Conservation (phyloP, 2,113 vertebrate species). For the Phaetusa simplex region DNA sequence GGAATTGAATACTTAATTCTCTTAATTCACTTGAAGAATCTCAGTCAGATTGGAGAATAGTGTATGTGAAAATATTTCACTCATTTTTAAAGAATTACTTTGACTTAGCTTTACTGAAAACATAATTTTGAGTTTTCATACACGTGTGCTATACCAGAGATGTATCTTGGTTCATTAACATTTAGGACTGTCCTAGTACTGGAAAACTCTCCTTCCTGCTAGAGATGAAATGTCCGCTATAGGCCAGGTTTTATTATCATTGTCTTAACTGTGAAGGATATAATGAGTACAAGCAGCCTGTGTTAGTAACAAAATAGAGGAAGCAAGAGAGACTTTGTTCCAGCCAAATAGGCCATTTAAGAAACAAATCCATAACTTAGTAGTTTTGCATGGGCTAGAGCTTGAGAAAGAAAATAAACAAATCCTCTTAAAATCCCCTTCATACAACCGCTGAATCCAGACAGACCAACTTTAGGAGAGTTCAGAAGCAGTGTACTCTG, state of each 20-base stretch:
- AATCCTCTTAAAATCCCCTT: slow-evolving; percentile 9
- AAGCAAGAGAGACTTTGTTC: slow-evolving; percentile 58
- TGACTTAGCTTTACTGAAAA: slow-evolving; percentile 4
- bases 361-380: slow-evolving; percentile 36
- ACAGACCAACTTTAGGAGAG: neutral
- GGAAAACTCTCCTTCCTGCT: slow-evolving; percentile 6
- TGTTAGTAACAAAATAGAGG: slow-evolving; percentile 51
- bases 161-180: neutral
- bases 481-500: slow-evolving; percentile 59
- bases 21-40: slow-evolving; percentile 42
- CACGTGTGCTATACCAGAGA: neutral
- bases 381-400: slow-evolving; percentile 44
- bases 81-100: neutral
- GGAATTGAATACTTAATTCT: neutral
- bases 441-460: neutral
- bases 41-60: neutral
- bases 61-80: neutral
- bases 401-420: slow-evolving; percentile 28
- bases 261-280: slow-evolving; percentile 3
- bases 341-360: slow-evolving; percentile 56
- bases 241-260: neutral
- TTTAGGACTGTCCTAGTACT: neutral
- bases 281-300: slow-evolving; percentile 42
- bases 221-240: neutral
- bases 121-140: neutral